Evolutionary conservation across 2,113 vertebrate genomes (phyloP), one percentile per base, ranked within the genome.

Genomic region (Ahaetulla prasina): DNA sequence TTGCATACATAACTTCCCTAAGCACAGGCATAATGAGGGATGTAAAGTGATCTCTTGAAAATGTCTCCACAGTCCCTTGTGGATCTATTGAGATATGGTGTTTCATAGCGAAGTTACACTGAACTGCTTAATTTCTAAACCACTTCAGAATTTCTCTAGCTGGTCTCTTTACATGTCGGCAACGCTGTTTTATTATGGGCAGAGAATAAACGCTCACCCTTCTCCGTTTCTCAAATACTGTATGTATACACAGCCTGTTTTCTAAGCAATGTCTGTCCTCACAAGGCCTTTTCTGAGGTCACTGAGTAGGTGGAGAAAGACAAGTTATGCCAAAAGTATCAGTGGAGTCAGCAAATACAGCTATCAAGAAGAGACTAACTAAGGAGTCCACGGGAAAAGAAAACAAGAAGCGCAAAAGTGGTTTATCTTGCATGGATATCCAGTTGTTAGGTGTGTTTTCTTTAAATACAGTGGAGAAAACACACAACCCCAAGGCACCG

Each of bases 381-480:
- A 93, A 93, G 93, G 55, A 95, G 93, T 96, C 96, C 96, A 91
- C 91, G 92, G 93, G 85, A 85, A 88, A 87, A 89, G 94, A 96
- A 92, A 96, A 95, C 85, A 94, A 94, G 39, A 30, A 91, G 60
- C n/a, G 93, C 87, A 94, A 53, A 94, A 94, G 91, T 1, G 8
- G 89, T 94, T 95, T 93, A 94, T 52, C 87, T 96, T 93, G 91
- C 94, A 74, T 53, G 92, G 95, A 50, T 92, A 98, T 87, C 89
- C 3, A 23, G 94, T 94, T 96, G 93, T 95, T 96, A 96, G 94
- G 90, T 94, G 95, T 96, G 91, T 27, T 91, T 94, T 96, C 94
- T 96, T 96, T 93, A 96, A 97, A 93, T 86, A 94, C 86, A 84
- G 89, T 87, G 95, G 95, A 95, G 97, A 94, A 95, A 55, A 89